These are phyloP conservation scores for Phrixothrix hirtus DNA, from an alignment of 2,888 invertebrate species.

Conservation along the genomic window DNA sequence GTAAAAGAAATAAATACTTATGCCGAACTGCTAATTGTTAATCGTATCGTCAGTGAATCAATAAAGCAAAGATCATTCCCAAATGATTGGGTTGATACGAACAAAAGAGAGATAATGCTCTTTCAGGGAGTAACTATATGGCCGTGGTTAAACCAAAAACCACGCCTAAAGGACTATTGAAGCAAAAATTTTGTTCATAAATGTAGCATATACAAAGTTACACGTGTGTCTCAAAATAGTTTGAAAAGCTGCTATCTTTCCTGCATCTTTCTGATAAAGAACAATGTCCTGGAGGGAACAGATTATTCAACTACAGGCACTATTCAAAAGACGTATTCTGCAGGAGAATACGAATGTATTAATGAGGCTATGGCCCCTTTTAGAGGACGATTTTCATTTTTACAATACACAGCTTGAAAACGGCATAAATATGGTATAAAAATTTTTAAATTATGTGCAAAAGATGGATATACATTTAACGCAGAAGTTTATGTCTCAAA, in stretches of 20 bases:
- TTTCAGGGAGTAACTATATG: not conserved
- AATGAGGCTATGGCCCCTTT: constrained; percentile 47
- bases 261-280: constrained; percentile 2
- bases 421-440: too few species aligned
- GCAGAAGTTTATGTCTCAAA: not conserved
- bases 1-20: not conserved
- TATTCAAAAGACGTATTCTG: not conserved
- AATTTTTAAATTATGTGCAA: constrained; percentile 43
- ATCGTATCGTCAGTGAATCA: not conserved
- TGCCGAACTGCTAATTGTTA: not conserved
- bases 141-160: constrained; percentile 1
- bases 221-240: not conserved
- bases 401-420: constrained; percentile 45
- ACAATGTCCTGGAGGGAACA: not conserved
- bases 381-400: constrained; percentile 43
- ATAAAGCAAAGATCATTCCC: not conserved
- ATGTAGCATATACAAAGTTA: constrained; percentile 2
- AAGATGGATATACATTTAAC: constrained; percentile 44
- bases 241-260: not conserved
- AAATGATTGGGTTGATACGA: too few species aligned
- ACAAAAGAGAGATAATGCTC: not conserved
- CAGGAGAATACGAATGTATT: constrained; percentile 36
- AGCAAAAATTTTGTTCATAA: constrained; percentile 3
- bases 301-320: not conserved
- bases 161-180: constrained; percentile 11